Evolutionary conservation across 2,113 vertebrate genomes (phyloP).

Genomic region (Notarius quadriscutis): DNA sequence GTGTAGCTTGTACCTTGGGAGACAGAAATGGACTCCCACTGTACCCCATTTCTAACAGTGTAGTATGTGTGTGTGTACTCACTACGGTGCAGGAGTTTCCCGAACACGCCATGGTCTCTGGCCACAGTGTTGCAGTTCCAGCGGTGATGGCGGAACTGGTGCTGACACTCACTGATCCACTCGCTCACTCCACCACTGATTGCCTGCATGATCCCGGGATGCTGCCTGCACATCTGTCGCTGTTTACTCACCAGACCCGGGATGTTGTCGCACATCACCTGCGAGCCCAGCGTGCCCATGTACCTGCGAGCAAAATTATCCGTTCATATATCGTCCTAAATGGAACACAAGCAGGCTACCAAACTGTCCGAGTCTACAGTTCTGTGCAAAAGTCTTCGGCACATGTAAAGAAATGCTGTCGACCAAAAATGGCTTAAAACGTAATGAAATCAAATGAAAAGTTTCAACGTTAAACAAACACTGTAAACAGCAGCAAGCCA

Average conservation of each 20-base stretch:
- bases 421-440: too few species aligned
- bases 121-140: conserved; percentile 92
- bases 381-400: too few species aligned
- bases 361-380: neutral
- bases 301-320: conserved; percentile 70
- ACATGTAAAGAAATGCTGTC: too few species aligned
- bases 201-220: conserved; percentile 87
- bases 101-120: conserved; percentile 85
- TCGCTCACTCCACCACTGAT: conserved; percentile 85
- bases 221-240: conserved; percentile 89
- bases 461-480: too few species aligned
- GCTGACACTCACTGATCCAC: conserved; percentile 92
- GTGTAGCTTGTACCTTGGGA: too few species aligned
- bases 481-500: too few species aligned
- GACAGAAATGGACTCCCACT: too few species aligned
- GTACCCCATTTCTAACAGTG: neutral
- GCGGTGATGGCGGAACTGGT: conserved; percentile 92
- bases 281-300: conserved; percentile 89
- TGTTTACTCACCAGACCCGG: conserved; percentile 90
- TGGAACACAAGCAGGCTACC: neutral
- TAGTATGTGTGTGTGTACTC: conserved; percentile 64
- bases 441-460: too few species aligned
- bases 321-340: neutral
- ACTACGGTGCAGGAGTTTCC: conserved; percentile 86
- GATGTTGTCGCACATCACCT: conserved; percentile 96